Evolutionary conservation across 2,797 vertebrate genomes (phyloP).

Genomic region (Holocentrus rufus): DNA sequence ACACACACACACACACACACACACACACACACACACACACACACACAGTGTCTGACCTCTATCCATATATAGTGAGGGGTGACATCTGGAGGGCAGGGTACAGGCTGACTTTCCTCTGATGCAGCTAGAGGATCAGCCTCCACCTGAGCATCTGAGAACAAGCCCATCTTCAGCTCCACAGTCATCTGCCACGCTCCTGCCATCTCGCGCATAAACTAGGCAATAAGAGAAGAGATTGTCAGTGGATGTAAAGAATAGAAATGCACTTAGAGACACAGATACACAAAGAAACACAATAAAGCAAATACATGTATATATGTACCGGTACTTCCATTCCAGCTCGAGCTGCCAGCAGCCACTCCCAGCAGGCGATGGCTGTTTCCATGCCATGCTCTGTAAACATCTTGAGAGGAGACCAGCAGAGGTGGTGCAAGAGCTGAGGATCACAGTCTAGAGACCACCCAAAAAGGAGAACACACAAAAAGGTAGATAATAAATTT

Average conservation of each 20-base stretch:
- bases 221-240: not conserved
- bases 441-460: conserved; percentile 87
- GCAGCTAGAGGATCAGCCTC: conserved; percentile 95
- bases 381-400: conserved; percentile 96
- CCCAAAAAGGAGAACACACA: not conserved
- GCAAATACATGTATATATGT: conserved; percentile 43
- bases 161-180: conserved; percentile 91
- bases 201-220: conserved; percentile 96
- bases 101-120: conserved; percentile 92
- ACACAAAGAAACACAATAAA: not conserved
- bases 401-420: conserved; percentile 96
- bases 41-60: conserved; percentile 80
- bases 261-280: not conserved
- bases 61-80: conserved; percentile 96
- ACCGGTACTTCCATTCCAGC: conserved; percentile 93
- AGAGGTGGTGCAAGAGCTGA: conserved; percentile 93
- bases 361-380: conserved; percentile 95
- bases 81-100: conserved; percentile 90
- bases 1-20: not conserved
- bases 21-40: not conserved
- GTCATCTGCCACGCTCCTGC: conserved; percentile 98
- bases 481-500: not conserved
- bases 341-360: conserved; percentile 95
- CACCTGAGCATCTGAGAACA: conserved; percentile 90
- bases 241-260: too few relatives aligned